phyloP scores from a whole-genome alignment of 2,797 vertebrate species.

The Hylomyscus alleni region DNA sequence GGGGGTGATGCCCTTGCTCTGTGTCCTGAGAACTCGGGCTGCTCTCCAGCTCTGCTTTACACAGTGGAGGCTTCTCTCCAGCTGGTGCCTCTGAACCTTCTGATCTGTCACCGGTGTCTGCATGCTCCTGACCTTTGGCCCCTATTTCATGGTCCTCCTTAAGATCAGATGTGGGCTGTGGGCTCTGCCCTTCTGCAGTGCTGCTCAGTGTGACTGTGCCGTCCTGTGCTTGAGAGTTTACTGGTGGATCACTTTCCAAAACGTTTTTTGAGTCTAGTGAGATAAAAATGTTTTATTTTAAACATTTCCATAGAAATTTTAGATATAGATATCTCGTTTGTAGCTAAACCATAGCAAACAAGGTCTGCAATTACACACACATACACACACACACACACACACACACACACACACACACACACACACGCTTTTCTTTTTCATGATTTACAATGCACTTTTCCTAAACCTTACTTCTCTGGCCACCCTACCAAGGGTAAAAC shows the following conservation, averaged over 20 bases:
- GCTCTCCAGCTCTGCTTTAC: slow-evolving; percentile 13
- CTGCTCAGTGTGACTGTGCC: background rate
- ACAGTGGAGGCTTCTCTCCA: background rate
- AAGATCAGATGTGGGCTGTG: slow-evolving; percentile 16
- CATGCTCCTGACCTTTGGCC: background rate
- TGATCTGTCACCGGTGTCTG: background rate
- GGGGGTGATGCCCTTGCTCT: background rate
- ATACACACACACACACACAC: background rate
- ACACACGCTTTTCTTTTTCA: background rate
- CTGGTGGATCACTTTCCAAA: slow-evolving; percentile 60
- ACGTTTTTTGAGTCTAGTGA: slow-evolving; percentile 75
- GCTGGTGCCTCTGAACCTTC: background rate
- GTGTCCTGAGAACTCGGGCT: slow-evolving; percentile 14
- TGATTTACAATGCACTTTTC: slow-evolving; percentile 1
- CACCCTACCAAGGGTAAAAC: slow-evolving; percentile 26
- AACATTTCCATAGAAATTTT: no score
- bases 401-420: background rate
- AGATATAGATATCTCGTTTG: no score
- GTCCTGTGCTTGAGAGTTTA: slow-evolving; percentile 56
- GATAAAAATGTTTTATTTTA: slow-evolving; percentile 79
- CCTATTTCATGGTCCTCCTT: slow-evolving; percentile 37
- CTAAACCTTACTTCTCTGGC: slow-evolving; percentile 48
- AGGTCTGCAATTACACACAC: background rate
- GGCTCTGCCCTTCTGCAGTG: slow-evolving; percentile 48
- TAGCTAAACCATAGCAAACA: slow-evolving; percentile 17